Evolutionary conservation across 35 echinoderm and acorn worm species (phyloP).

Genomic region (Stichopus chloronotus): DNA sequence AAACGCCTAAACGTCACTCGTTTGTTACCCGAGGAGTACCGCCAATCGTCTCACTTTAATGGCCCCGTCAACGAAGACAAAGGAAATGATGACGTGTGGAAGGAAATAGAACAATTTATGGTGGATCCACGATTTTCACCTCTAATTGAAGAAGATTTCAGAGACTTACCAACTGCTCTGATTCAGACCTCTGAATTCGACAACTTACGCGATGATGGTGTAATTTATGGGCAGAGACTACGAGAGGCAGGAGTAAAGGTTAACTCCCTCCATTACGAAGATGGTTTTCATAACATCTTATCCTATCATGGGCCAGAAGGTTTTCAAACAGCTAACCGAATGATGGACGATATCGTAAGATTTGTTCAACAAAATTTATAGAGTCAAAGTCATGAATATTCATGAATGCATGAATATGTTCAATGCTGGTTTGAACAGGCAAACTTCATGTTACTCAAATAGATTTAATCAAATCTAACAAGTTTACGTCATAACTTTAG

Average conservation of each 20-base stretch:
- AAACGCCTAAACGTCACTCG: conserved; percentile 45
- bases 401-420: too few relatives aligned
- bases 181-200: conserved; percentile 75
- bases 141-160: conserved; percentile 67
- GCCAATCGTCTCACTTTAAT: not conserved
- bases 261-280: conserved; percentile 49
- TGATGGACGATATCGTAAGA: conserved; percentile 66
- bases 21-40: conserved; percentile 35
- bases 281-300: conserved; percentile 65
- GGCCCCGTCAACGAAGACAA: conserved; percentile 18
- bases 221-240: conserved; percentile 78
- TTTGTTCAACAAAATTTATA: conserved; percentile 68
- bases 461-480: too few relatives aligned
- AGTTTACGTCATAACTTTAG: too few relatives aligned
- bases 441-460: too few relatives aligned
- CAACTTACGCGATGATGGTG: conserved; percentile 71
- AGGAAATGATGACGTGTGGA: conserved; percentile 67
- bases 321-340: conserved; percentile 69
- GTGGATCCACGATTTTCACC: conserved; percentile 68
- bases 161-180: conserved; percentile 72
- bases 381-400: too few relatives aligned
- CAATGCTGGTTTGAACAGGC: too few relatives aligned
- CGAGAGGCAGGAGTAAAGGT: conserved; percentile 67
- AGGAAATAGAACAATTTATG: conserved; percentile 30
- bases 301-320: not conserved